A percentile compares a stretch with the other conserved stretches of the same genome.
Conservation (phyloP, 2,113 vertebrate species). For the Plestiodon gilberti region DNA sequence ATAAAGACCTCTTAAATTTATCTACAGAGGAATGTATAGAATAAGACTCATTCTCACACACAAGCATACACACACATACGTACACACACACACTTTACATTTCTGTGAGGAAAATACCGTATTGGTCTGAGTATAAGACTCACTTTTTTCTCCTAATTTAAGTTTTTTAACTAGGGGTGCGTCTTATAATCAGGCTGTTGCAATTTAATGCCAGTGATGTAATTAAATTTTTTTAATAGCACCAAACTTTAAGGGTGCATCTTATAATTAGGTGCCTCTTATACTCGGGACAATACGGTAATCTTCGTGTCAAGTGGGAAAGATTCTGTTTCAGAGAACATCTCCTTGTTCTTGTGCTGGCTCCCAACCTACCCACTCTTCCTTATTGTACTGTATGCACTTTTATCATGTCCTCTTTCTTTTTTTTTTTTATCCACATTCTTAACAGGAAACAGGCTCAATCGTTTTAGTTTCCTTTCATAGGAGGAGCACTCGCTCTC, state of each 20-base stretch:
- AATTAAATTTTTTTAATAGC: too few species aligned
- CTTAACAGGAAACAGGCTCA: neutral
- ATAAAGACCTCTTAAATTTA: neutral
- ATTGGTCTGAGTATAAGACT: too few species aligned
- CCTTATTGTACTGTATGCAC: neutral
- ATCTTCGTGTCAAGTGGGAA: neutral
- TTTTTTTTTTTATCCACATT: neutral
- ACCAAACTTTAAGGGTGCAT: too few species aligned
- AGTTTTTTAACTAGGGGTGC: too few species aligned
- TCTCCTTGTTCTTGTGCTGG: neutral
- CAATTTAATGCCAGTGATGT: too few species aligned
- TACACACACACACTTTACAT: neutral
- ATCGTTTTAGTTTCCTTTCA: neutral
- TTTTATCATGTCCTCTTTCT: neutral
- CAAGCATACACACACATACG: neutral
- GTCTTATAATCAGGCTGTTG: too few species aligned
- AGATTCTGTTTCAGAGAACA: neutral
- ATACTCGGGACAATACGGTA: too few species aligned
- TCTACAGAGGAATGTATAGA: neutral
- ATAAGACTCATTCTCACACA: neutral
- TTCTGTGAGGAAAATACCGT: neutral
- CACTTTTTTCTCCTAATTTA: too few species aligned
- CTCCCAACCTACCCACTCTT: neutral
- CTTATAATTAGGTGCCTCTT: too few species aligned
- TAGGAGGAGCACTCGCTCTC: neutral